Base-by-base conservation (phyloP, 2,113 vertebrate genomes). In the Eleginops maclovinus region DNA sequence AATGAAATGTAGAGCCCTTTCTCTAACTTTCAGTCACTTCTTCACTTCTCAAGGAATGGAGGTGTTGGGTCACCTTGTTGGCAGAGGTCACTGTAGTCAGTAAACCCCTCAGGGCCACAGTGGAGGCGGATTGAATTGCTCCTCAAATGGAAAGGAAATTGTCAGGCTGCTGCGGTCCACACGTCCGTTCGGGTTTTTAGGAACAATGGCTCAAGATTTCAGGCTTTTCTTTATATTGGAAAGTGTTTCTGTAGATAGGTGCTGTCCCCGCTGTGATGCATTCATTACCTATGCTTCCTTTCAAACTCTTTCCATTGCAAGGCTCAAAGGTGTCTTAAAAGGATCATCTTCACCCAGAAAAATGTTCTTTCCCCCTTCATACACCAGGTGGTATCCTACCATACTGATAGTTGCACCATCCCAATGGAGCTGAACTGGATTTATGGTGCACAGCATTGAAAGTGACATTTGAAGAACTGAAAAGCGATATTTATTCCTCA, bases 321-420 rank as follows among this genome's bases (percentile, higher is more conserved):
- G 75, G 65, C 81, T 84, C 75, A 84, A 68, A 87, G 56, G 28
- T 16, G 19, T 15, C 26, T 67, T 75, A 43, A 77, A 56, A 63
- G 49, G 47, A 61, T 58, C 3, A 36, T 26, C 17, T 28, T 58
- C 49, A 26, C 24, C 54, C 69, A 65, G 9, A 26, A 15, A 43
- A 46, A 22, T 44, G 40, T n/a, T 2, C 14, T 19, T 16, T 24
- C n/a, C 28, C 21, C 5, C 16, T 2, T 16, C 16, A 12, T n/a
- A 2, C 15, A 4, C 12, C 41, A 55, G 31, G 41, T 24, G 26
- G 19, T 43, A 13, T 65, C 14, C 14, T 43, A 21, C 55, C 46
- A 15, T 10, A 0, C 68, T 61, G 76, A 75, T 40, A 54, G 53
- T 44, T 7, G 41, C 36, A n/a, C 13, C 36, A 44, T n/a, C 21